A percentile compares a stretch with the other conserved stretches of the same genome.
These are phyloP conservation scores for Melanostigma gelatinosum DNA, from an alignment of 2,113 vertebrate genomes.

Conservation along the genomic window DNA sequence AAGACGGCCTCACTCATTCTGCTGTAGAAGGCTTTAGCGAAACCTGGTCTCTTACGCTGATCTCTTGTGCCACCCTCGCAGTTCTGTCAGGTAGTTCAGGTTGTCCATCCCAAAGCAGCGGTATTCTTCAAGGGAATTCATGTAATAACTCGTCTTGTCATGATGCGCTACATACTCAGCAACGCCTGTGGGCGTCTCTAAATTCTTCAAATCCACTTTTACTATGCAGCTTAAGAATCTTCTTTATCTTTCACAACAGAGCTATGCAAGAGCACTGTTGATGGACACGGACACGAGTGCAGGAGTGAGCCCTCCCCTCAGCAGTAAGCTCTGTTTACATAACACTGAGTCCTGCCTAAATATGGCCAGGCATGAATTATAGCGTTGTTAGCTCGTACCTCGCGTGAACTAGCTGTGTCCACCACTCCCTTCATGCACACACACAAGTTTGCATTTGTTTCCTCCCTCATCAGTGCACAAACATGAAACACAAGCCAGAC, in stretches of 20 bases:
- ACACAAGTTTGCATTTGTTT: slow-evolving; percentile 44
- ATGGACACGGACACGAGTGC: slow-evolving; percentile 73
- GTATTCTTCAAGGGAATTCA: slow-evolving; percentile 7
- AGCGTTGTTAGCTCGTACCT: slow-evolving; percentile 44
- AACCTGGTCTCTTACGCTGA: slow-evolving; percentile 6
- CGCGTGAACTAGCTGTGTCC: slow-evolving; percentile 35
- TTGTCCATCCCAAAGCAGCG: slow-evolving; percentile 51
- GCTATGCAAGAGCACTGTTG: slow-evolving; percentile 47
- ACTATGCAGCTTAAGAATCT: slow-evolving; percentile 10
- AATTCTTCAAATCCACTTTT: slow-evolving; percentile 11
- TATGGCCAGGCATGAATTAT: slow-evolving; percentile 80
- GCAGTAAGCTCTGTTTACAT: slow-evolving; percentile 78
- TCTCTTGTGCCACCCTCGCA: slow-evolving; percentile 4
- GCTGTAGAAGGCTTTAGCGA: neutral
- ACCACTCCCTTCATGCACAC: slow-evolving; percentile 22
- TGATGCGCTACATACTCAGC: slow-evolving; percentile 18
- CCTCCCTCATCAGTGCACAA: slow-evolving; percentile 55
- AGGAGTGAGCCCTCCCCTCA: slow-evolving; percentile 63
- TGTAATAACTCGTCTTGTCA: neutral
- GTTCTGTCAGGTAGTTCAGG: slow-evolving; percentile 40
- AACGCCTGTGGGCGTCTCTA: neutral
- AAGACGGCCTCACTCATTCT: slow-evolving; percentile 66
- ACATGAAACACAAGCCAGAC: slow-evolving; percentile 64
- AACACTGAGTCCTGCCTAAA: slow-evolving; percentile 78
- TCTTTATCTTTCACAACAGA: slow-evolving; percentile 27